Percentiles rank a stretch among this genome's conserved stretches.
These are phyloP conservation scores for Harpalus rufipes DNA, from an alignment of 2,888 invertebrate species.

Conservation along the genomic window DNA sequence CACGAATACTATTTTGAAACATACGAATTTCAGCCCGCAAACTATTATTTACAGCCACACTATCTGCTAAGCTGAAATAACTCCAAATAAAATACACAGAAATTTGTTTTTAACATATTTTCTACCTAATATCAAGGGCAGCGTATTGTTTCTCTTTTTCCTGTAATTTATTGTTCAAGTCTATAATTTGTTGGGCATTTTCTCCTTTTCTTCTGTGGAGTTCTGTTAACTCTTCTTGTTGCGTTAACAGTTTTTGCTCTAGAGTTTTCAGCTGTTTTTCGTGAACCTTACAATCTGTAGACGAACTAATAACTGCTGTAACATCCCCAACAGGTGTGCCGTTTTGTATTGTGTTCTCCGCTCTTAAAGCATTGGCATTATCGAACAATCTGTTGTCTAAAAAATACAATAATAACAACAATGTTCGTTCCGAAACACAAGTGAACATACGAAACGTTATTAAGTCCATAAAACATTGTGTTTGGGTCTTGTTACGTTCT, in stretches of 20 bases:
- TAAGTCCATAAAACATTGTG: conserved; percentile 87
- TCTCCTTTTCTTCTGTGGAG: conserved; percentile 93
- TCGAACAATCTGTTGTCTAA: conserved; percentile 93
- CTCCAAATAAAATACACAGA: not conserved
- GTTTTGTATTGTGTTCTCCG: conserved; percentile 91
- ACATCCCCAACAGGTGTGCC: conserved; percentile 78
- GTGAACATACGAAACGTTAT: conserved; percentile 87
- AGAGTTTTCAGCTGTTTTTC: conserved; percentile 83
- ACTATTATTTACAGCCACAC: conserved; percentile 82
- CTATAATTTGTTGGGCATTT: conserved; percentile 95
- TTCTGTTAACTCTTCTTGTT: conserved; percentile 96
- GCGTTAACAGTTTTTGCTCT: conserved; percentile 90
- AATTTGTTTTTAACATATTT: conserved; percentile 61
- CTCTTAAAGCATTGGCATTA: conserved; percentile 87
- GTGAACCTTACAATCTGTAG: conserved; percentile 74
- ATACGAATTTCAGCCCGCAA: conserved; percentile 86
- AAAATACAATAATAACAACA: conserved; percentile 72
- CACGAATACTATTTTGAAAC: conserved; percentile 85
- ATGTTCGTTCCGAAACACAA: not conserved
- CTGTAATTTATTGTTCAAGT: conserved; percentile 90
- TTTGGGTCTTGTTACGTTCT: conserved; percentile 87
- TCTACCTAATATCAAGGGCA: conserved; percentile 85
- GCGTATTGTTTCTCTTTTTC: conserved; percentile 89
- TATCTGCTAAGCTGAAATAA: conserved; percentile 83
- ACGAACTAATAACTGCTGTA: conserved; percentile 71